Evolutionary conservation across 2,888 invertebrate species (phyloP).

Genomic region (Agrilus cyanescens): DNA sequence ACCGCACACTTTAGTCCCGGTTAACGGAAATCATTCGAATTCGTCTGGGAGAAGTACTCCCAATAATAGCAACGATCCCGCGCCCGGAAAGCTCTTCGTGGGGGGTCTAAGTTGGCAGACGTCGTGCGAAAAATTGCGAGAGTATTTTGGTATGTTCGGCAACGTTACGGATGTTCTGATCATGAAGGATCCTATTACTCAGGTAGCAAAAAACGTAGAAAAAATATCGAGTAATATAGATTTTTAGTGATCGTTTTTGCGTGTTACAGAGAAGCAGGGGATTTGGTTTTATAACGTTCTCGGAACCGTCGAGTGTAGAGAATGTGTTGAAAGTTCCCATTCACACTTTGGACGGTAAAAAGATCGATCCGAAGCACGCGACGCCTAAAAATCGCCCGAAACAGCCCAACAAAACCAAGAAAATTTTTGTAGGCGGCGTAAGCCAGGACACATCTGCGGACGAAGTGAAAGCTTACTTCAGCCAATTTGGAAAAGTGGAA

Average conservation of each 20-base stretch:
- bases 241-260: conserved; percentile 4
- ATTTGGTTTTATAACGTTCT: conserved; percentile 89
- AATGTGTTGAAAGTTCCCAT: conserved; percentile 83
- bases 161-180: conserved; percentile 84
- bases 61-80: conserved; percentile 51
- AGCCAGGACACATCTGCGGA: conserved; percentile 86
- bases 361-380: conserved; percentile 89
- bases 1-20: conserved; percentile 30
- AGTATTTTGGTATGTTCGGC: conserved; percentile 87
- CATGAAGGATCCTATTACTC: conserved; percentile 89
- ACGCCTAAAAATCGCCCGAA: conserved; percentile 83
- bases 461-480: conserved; percentile 82
- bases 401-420: conserved; percentile 77
- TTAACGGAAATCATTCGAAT: conserved; percentile 42
- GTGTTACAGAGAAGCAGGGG: conserved; percentile 79
- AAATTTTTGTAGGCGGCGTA: conserved; percentile 86
- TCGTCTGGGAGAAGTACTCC: conserved; percentile 71
- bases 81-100: conserved; percentile 79
- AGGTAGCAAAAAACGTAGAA: conserved; percentile 46
- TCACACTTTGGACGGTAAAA: conserved; percentile 84
- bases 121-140: conserved; percentile 80
- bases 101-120: conserved; percentile 92
- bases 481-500: conserved; percentile 80
- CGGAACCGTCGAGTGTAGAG: conserved; percentile 81
- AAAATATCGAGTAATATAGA: neutral